phyloP scores from a whole-genome alignment of 2,797 vertebrate genomes.

The Scarus forsteni region DNA sequence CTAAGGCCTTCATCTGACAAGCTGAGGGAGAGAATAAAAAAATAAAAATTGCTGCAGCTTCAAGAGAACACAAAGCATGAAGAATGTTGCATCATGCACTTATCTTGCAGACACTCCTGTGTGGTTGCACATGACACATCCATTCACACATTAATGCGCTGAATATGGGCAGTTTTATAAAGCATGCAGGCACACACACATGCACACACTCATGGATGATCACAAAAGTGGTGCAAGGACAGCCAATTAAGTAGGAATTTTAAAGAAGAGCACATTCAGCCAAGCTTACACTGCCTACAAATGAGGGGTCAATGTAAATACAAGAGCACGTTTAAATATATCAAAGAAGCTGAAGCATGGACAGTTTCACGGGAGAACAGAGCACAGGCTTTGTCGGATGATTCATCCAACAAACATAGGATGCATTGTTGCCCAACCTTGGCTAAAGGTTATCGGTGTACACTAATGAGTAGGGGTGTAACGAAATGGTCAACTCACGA shows the following conservation, averaged over 20 bases:
- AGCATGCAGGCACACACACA: conserved; percentile 18
- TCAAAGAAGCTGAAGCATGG: conserved; percentile 30
- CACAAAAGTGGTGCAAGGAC: conserved; percentile 10
- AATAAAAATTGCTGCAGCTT: conserved; percentile 64
- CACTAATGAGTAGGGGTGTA: too few species aligned
- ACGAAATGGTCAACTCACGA: too few species aligned
- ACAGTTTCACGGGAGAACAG: conserved; percentile 40
- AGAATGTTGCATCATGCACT: conserved; percentile 72
- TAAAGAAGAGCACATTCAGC: conserved; percentile 42
- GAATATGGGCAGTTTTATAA: conserved; percentile 33
- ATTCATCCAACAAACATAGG: conserved; percentile 2
- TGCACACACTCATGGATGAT: conserved; percentile 3
- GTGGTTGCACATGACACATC: conserved; percentile 67
- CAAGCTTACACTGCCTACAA: conserved; percentile 33
- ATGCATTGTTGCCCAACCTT: too few species aligned
- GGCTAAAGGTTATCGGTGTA: too few species aligned
- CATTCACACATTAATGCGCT: conserved; percentile 53
- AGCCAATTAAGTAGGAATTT: conserved; percentile 52
- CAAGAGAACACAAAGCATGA: conserved; percentile 73
- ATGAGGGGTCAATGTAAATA: conserved; percentile 49
- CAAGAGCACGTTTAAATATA: conserved; percentile 30
- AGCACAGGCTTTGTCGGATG: conserved; percentile 60
- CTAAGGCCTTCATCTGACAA: conserved; percentile 81
- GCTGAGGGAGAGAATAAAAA: conserved; percentile 36
- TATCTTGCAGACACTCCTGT: conserved; percentile 59